phyloP scores from a whole-genome alignment of 2,888 invertebrate genomes.

The Tanypteryx hageni region DNA sequence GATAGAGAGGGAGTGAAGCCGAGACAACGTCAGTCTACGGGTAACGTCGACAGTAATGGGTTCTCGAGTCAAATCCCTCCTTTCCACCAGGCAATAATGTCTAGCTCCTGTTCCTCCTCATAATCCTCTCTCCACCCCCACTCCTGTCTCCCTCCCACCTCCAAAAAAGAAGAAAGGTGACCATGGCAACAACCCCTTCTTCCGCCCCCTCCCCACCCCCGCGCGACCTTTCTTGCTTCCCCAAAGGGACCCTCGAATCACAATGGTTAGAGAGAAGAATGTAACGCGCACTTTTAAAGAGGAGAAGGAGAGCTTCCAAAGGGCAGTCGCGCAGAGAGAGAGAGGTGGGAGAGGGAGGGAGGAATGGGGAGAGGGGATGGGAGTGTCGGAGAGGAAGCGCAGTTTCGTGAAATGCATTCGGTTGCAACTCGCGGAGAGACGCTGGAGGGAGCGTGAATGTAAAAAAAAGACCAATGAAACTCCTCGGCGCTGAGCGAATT shows the following conservation, averaged over 20 bases:
- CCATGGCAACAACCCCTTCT: neutral
- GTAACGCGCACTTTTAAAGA: neutral
- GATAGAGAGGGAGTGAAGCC: neutral
- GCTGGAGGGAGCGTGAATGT: no score
- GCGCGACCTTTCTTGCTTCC: neutral
- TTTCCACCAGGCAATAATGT: neutral
- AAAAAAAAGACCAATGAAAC: no score
- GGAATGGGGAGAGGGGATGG: neutral
- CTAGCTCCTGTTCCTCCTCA: neutral
- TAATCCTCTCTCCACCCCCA: neutral
- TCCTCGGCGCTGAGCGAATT: no score
- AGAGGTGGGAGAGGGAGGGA: neutral
- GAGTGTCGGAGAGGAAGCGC: neutral
- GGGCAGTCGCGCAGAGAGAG: neutral
- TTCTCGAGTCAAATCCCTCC: neutral
- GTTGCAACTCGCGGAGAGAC: no score
- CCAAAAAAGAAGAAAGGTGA: neutral
- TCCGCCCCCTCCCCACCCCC: neutral
- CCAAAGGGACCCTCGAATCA: neutral
- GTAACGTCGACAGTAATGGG: constrained; percentile 2
- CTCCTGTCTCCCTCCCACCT: neutral
- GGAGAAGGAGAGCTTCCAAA: neutral
- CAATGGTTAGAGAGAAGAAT: neutral
- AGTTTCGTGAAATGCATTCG: neutral
- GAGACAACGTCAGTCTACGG: neutral